Evolutionary conservation across 2,113 vertebrate species (phyloP).

Genomic region (Orcinus orca): DNA sequence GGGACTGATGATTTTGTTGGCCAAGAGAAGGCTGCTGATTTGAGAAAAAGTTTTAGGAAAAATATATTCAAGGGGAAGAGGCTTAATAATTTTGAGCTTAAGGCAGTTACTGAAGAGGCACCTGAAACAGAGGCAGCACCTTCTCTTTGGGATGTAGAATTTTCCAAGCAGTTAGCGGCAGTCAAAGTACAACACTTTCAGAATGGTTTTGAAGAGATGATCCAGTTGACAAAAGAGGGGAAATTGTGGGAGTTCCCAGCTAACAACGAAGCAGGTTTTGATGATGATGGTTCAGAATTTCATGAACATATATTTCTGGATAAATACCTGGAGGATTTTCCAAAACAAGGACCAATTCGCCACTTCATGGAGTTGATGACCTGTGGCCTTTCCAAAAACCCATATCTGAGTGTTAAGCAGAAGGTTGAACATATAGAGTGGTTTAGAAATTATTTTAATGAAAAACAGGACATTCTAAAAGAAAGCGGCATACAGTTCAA

Average conservation of each 20-base stretch:
- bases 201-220: conserved; percentile 96
- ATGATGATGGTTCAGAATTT: no score
- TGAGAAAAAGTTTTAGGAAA: conserved; percentile 80
- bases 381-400: no score
- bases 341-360: no score
- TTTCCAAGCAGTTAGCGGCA: conserved; percentile 85
- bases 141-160: conserved; percentile 94
- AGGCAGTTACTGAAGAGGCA: conserved; percentile 64
- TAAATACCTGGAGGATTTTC: no score
- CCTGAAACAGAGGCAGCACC: conserved; percentile 81
- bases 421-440: no score
- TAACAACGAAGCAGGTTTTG: conserved; percentile 91
- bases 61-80: conserved; percentile 83
- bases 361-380: no score
- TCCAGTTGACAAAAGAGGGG: conserved; percentile 95
- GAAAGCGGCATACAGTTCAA: no score
- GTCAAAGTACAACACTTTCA: conserved; percentile 82
- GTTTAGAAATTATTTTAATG: no score
- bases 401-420: no score
- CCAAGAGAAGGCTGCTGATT: conserved; percentile 44
- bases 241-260: conserved; percentile 94
- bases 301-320: no score
- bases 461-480: no score
- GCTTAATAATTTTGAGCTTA: conserved; percentile 88
- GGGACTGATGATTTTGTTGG: conserved; percentile 71